A percentile compares a stretch with the other conserved stretches of the same genome.
Conservation (phyloP, 92 coral and sea anemone genomes). For the Desmophyllum pertusum region DNA sequence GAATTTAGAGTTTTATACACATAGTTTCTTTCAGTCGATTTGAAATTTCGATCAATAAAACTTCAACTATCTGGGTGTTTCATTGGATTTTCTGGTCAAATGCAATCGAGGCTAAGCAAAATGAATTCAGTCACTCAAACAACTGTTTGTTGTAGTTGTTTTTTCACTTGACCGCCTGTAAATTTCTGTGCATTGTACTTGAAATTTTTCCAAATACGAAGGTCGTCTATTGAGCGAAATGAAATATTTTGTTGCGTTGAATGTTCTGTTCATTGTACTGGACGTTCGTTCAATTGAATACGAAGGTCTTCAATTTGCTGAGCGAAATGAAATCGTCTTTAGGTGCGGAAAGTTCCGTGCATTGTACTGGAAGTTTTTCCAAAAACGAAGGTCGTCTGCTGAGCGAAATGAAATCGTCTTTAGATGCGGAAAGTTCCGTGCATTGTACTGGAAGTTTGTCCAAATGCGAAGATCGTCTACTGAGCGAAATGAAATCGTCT, state of each 20-base stretch:
- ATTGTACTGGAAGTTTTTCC: background rate
- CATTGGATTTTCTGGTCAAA: background rate
- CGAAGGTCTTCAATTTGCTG: too few relatives aligned
- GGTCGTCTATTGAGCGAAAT: background rate
- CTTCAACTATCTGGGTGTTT: background rate
- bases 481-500: background rate
- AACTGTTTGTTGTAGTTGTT: too few relatives aligned
- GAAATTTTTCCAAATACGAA: background rate
- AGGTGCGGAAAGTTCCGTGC: background rate
- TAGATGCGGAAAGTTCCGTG: background rate
- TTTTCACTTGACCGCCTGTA: too few relatives aligned
- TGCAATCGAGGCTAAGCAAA: background rate
- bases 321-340: too few relatives aligned
- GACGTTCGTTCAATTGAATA: too few relatives aligned
- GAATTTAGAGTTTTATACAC: too few relatives aligned
- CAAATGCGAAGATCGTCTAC: background rate
- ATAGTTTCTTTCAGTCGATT: too few relatives aligned
- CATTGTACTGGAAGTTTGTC: background rate
- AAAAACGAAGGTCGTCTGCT: background rate
- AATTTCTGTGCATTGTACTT: background rate
- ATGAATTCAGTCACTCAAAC: too few relatives aligned
- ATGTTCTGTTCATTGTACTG: too few relatives aligned
- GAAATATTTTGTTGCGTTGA: too few relatives aligned
- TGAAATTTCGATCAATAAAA: background rate
- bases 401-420: background rate